Percentiles rank a stretch among this genome's conserved stretches.
phyloP scores from a whole-genome alignment of 2,888 invertebrate species.

The Apamea sordens region DNA sequence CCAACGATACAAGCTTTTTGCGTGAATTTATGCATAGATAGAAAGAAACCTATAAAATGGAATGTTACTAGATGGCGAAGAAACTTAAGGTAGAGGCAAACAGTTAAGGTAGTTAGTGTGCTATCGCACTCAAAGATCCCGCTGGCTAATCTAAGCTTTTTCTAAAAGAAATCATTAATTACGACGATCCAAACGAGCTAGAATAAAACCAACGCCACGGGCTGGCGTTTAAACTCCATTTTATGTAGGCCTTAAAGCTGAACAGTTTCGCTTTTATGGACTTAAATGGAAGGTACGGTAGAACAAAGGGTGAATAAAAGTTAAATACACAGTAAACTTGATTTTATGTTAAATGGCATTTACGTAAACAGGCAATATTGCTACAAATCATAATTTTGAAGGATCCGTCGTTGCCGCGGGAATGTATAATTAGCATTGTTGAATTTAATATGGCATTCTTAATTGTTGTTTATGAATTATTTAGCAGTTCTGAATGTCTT shows the following conservation, averaged over 20 bases:
- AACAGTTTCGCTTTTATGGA: conserved; percentile 41
- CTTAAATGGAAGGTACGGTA: conserved; percentile 42
- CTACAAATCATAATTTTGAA: conserved; percentile 52
- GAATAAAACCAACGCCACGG: conserved; percentile 51
- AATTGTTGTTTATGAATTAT: conserved; percentile 53
- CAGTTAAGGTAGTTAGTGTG: conserved; percentile 25
- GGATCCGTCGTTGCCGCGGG: conserved; percentile 35
- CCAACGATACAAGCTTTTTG: conserved; percentile 51
- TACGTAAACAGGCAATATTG: conserved; percentile 52
- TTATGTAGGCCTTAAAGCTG: conserved; percentile 50
- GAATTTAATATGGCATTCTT: conserved; percentile 51
- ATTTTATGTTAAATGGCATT: conserved; percentile 56
- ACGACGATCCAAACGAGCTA: conserved; percentile 41
- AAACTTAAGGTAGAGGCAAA: conserved; percentile 18
- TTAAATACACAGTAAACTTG: conserved; percentile 55
- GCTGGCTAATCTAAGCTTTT: conserved; percentile 36
- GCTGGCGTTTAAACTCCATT: conserved; percentile 41
- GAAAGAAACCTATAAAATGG: conserved; percentile 31
- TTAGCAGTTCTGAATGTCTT: conserved; percentile 44
- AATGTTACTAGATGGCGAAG: conserved; percentile 29
- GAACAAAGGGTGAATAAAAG: conserved; percentile 54
- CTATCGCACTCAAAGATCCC: conserved; percentile 25
- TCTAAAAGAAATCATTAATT: conserved; percentile 45
- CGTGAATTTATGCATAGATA: conserved; percentile 43
- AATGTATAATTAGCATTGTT: conserved; percentile 41